phyloP scores from a whole-genome alignment of 2,888 invertebrate species.

The Rhimphoctona megacephalus region DNA sequence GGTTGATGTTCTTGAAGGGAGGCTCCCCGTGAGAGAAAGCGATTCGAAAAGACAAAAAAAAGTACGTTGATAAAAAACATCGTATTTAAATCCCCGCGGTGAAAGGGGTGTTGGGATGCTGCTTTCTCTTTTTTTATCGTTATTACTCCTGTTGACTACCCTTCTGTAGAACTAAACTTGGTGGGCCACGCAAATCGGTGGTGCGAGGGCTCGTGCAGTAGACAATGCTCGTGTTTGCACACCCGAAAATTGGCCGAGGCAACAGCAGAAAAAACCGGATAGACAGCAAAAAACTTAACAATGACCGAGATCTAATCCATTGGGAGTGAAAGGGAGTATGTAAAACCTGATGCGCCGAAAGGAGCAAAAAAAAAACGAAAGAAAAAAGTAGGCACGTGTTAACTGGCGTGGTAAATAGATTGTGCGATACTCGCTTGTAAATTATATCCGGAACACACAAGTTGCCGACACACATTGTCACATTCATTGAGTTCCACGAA shows the following conservation, averaged over 20 bases:
- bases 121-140: neutral
- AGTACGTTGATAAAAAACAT: conserved; percentile 67
- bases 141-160: neutral
- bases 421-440: conserved; percentile 56
- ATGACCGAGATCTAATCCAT: conserved; percentile 66
- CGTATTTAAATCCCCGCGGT: conserved; percentile 77
- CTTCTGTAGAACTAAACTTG: conserved; percentile 42
- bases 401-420: conserved; percentile 60
- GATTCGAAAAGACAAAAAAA: conserved; percentile 37
- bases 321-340: conserved; percentile 49
- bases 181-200: conserved; percentile 70
- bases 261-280: conserved; percentile 68
- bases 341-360: conserved; percentile 48
- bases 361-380: conserved; percentile 51
- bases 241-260: conserved; percentile 81
- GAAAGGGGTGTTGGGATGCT: conserved; percentile 73
- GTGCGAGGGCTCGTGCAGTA: conserved; percentile 77
- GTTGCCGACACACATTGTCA: conserved; percentile 14
- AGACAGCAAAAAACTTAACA: conserved; percentile 58
- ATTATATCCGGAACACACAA: conserved; percentile 61
- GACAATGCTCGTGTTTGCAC: conserved; percentile 82
- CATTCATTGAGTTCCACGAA: conserved; percentile 52
- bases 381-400: conserved; percentile 61
- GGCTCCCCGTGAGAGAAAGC: conserved; percentile 37
- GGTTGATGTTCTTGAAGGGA: conserved; percentile 68